Base-by-base conservation (phyloP, 1,140 invertebrate genomes). In the Mamestra configurata region DNA sequence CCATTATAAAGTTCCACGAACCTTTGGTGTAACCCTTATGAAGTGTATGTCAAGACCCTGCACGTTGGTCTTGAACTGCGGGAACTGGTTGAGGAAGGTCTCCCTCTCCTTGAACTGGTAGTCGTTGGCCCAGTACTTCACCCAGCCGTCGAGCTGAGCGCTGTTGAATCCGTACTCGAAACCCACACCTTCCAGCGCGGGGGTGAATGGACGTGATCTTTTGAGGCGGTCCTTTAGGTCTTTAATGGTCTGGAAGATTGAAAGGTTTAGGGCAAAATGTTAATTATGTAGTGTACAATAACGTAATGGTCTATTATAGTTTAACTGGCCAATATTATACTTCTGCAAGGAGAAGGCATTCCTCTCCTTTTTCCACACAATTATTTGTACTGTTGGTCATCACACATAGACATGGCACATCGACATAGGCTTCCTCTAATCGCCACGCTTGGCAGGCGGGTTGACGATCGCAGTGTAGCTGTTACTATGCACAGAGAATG, bases 131-230 rank as follows among this genome's bases (percentile, higher is more conserved):
- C 97, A 97, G 90, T 98, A 97, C 53, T 96, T 91, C 4, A 97
- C 81, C 77, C 98, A 95, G 70, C 95, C 91, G 13, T 95, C 89
- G 20, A 98, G 84, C 82, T 96, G 95, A 2, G 96, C 95, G 0
- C 96, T 90, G 91, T 98, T 97, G 84, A 98, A 97, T 1, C 98
- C 98, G 89, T 98, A 98, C 37, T 96, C 90, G 87, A 98, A 98
- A n/a, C 95, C 96, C 1, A 96, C 90, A 18, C 95, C 96, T 89
- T 97, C 96, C 22, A 98, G 85, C 0, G 97, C 96, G 4, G 95
- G 94, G 0, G 95, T 95, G 81, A 87, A 76, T 0, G 78, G 88
- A 10, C 95, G 89, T 46, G 96, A 93, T 31, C 95, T 91, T 68
- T 95, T 92, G 1, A 98, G 90, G 61, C 97, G 94, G 1, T 91